phyloP scores from a whole-genome alignment of 2,113 vertebrate species.

The Petrocephalus microphthalmus region DNA sequence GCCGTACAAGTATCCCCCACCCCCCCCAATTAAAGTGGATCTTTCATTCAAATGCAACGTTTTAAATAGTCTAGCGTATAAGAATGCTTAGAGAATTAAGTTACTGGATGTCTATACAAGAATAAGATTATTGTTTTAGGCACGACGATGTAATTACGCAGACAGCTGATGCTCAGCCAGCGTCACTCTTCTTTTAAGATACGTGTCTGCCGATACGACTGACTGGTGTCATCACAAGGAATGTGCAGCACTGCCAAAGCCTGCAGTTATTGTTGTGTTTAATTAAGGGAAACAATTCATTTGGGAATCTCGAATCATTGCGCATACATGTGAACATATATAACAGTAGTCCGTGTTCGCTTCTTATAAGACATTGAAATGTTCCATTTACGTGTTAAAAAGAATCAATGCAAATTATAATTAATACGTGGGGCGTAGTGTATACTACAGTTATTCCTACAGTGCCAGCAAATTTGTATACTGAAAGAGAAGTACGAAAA shows the following conservation, averaged over 20 bases:
- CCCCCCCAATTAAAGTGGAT: background rate
- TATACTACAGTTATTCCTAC: background rate
- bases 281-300: background rate
- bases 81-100: background rate
- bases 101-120: background rate
- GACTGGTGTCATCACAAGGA: background rate
- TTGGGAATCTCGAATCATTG: background rate
- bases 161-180: background rate
- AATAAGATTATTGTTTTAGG: background rate
- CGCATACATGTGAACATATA: background rate
- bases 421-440: background rate
- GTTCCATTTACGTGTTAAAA: background rate
- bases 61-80: background rate
- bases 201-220: background rate
- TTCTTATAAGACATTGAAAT: background rate
- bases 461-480: background rate
- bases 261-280: background rate
- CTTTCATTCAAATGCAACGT: background rate
- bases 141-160: background rate
- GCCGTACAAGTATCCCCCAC: background rate
- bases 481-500: background rate
- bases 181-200: background rate
- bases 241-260: background rate
- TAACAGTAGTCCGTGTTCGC: background rate
- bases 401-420: background rate